Conservation (phyloP, 35 echinoderm and acorn worm genomes). For the Heliocidaris tuberculata region DNA sequence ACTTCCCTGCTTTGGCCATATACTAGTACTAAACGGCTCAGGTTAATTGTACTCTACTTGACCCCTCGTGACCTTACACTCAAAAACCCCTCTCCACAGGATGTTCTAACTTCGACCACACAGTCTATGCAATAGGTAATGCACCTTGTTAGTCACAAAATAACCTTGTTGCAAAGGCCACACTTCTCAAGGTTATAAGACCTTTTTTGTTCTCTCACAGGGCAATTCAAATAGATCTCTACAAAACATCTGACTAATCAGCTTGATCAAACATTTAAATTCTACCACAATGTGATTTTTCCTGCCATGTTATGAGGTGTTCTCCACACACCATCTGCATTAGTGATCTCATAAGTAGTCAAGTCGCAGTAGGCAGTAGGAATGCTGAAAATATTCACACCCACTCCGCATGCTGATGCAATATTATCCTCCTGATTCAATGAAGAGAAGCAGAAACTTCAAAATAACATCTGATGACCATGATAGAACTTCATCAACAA, state of each 20-base stretch:
- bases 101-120: too few relatives aligned
- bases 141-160: too few relatives aligned
- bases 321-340: background rate
- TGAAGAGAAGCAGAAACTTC: too few relatives aligned
- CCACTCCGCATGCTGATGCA: background rate
- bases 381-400: background rate
- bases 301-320: background rate
- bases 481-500: background rate
- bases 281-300: background rate
- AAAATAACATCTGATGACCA: background rate
- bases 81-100: background rate
- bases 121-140: too few relatives aligned
- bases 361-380: background rate
- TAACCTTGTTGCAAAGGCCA: background rate
- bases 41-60: background rate
- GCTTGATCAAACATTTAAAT: background rate
- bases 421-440: background rate
- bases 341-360: background rate
- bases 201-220: background rate
- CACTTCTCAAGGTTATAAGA: background rate
- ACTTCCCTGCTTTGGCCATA: too few relatives aligned
- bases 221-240: background rate
- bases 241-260: background rate
- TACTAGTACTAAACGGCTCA: background rate
- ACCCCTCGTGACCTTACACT: background rate